Evolutionary conservation across 2,113 vertebrate species (phyloP), one percentile per base, ranked within the genome.

Genomic region (Leptodactylus fuscus): DNA sequence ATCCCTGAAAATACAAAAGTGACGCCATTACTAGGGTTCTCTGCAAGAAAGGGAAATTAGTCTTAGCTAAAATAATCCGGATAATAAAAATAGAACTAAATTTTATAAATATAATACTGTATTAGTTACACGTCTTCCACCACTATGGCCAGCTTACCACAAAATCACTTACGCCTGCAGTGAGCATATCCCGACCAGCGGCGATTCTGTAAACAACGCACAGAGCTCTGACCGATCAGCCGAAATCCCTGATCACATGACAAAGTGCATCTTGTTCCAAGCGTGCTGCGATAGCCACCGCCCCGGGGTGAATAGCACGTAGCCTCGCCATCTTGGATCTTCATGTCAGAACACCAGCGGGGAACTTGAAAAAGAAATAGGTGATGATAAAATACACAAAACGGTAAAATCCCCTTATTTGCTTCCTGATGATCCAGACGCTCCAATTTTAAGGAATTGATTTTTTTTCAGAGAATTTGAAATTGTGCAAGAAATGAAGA

Each of bases 151-250:
- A 6, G 62, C 67, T 70, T 22, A 44, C 41, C 13, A 11, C 22
- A 65, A 15, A 5, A 7, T 76, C 76, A 96, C 98, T 92, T 94
- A 99, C 97, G 93, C 78, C 96, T 94, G 87, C 98, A 99, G 88
- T 94, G 91, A 0, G 94, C 93, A 0, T 93, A 95, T 87, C 97
- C 97, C 5, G 98, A 98, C 98, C 98, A 99, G 90, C 91, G 95
- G 15, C 97, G 95, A 85, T 2, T 96, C 75, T 93, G 88, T 83
- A 96, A 91, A 90, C 97, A 98, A 36, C 94, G 94, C 4, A 98
- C 90, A 0, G 95, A 93, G 0, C 88, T 91, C 81, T 74, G 94
- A 0, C 98, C 98, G n/a, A 96, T 73, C 87, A 97, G 92, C 10
- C 93, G 93, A 92, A 96, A 97, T 0, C 97, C 97, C 0, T 92